Conservation (phyloP, 92 coral and sea anemone species). For the Umimayanthus kanabou region DNA sequence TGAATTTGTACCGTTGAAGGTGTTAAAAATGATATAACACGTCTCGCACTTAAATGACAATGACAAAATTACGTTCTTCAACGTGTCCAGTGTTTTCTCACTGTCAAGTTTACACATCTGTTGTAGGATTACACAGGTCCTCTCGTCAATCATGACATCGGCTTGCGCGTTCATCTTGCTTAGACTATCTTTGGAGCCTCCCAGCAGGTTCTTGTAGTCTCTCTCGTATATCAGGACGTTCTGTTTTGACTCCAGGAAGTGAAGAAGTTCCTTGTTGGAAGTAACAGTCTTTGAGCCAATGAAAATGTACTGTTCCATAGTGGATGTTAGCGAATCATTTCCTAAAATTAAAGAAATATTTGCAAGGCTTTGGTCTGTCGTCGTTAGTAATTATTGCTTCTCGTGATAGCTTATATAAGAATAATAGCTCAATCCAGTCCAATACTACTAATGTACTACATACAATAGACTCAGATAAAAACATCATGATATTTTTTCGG, state of each 20-base stretch:
- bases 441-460: no score
- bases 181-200: constrained; percentile 32
- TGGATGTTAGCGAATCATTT: background rate
- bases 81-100: constrained; percentile 60
- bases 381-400: no score
- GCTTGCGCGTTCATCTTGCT: constrained; percentile 86
- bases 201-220: constrained; percentile 52
- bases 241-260: constrained; percentile 75
- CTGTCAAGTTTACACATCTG: constrained; percentile 49
- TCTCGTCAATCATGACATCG: constrained; percentile 85
- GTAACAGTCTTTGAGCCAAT: constrained; percentile 82
- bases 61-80: constrained; percentile 75
- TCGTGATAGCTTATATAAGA: no score
- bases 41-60: constrained; percentile 78
- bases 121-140: constrained; percentile 73
- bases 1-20: constrained; percentile 46
- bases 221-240: constrained; percentile 87
- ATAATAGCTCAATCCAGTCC: background rate
- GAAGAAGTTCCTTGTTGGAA: constrained; percentile 67
- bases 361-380: background rate
- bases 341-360: constrained; percentile 13
- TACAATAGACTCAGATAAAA: no score
- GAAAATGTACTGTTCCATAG: constrained; percentile 71
- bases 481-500: no score
- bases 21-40: constrained; percentile 76